A percentile compares a stretch with the other conserved stretches of the same genome.
phyloP scores from a whole-genome alignment of 2,113 vertebrate genomes.

The Epinephelus moara region DNA sequence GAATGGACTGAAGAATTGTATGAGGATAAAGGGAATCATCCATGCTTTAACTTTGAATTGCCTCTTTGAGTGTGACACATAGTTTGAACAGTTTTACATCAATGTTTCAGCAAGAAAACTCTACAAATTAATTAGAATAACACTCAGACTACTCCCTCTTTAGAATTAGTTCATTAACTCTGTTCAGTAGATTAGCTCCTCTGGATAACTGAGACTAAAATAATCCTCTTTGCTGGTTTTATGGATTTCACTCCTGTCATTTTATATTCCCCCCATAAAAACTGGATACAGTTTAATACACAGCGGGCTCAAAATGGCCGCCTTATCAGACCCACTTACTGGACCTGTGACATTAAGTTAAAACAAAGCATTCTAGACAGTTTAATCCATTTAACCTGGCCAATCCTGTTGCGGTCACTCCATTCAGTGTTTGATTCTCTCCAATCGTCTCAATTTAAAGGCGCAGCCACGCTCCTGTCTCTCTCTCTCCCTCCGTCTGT shows the following conservation, averaged over 20 bases:
- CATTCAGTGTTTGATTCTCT: conserved; percentile 73
- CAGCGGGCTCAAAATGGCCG: conserved; percentile 52
- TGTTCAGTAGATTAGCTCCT: conserved; percentile 48
- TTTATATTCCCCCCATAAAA: conserved; percentile 43
- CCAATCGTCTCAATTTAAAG: conserved; percentile 74
- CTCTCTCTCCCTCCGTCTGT: conserved; percentile 43
- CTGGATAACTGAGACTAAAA: conserved; percentile 34
- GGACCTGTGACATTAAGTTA: conserved; percentile 74
- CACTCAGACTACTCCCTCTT: conserved; percentile 14
- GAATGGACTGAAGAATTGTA: background rate
- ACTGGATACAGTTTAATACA: background rate
- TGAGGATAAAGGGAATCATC: conserved; percentile 19
- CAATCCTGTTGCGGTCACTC: conserved; percentile 69
- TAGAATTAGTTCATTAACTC: conserved; percentile 47
- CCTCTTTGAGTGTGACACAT: background rate
- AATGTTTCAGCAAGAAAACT: conserved; percentile 12
- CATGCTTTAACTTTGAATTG: conserved; percentile 17
- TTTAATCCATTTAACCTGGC: conserved; percentile 80
- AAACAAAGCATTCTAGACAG: conserved; percentile 79
- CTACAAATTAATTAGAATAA: conserved; percentile 46
- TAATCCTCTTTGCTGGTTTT: conserved; percentile 59
- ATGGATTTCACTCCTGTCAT: conserved; percentile 38
- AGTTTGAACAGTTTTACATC: conserved; percentile 26
- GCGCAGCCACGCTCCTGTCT: conserved; percentile 47
- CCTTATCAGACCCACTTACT: conserved; percentile 55